A percentile compares a stretch with the other conserved stretches of the same genome.
Conservation (phyloP, 2,888 invertebrate genomes). For the Caenorhabditis drosophilae region DNA sequence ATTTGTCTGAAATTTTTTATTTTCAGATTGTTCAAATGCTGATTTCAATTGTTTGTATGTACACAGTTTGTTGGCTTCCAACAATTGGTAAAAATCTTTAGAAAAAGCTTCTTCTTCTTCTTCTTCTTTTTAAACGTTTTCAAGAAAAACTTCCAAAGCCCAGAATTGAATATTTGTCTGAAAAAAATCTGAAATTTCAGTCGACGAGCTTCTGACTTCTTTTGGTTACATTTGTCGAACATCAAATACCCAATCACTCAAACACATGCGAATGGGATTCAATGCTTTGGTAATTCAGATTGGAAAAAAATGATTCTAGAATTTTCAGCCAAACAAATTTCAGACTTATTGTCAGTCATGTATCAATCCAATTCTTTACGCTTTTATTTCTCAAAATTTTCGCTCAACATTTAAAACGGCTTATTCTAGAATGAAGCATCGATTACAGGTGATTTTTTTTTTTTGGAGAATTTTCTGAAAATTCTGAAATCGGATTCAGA, state of each 20-base stretch:
- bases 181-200: conserved; percentile 19
- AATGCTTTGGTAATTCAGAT: conserved; percentile 52
- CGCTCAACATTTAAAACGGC: conserved; percentile 61
- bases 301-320: too few relatives aligned
- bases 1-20: neutral
- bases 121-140: too few relatives aligned
- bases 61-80: conserved; percentile 79
- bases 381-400: conserved; percentile 76
- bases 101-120: too few relatives aligned
- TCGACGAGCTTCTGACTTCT: conserved; percentile 77
- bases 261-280: conserved; percentile 76
- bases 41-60: conserved; percentile 77
- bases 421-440: conserved; percentile 54
- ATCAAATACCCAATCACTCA: conserved; percentile 72
- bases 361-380: conserved; percentile 79
- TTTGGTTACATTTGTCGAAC: conserved; percentile 73
- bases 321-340: too few relatives aligned
- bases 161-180: conserved; percentile 1
- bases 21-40: conserved; percentile 79
- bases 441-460: conserved; percentile 44
- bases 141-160: conserved; percentile 2
- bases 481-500: conserved; percentile 5
- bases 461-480: neutral
- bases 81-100: conserved; percentile 50
- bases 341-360: conserved; percentile 78